Conservation (phyloP, 1,140 invertebrate genomes). For the Microvelia longipes region DNA sequence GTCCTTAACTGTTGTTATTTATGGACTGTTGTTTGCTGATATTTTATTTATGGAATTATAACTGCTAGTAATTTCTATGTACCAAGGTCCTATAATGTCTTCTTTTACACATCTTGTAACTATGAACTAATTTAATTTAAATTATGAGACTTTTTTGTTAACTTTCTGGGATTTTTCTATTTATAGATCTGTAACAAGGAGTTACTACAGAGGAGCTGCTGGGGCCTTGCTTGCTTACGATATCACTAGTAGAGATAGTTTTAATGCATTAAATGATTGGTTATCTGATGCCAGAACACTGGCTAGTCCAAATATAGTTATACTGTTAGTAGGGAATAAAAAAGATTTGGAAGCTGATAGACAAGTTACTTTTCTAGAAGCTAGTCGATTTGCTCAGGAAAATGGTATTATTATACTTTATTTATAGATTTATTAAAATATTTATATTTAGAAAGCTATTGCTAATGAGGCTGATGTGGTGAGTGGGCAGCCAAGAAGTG, state of each 20-base stretch:
- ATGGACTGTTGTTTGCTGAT: too few species aligned
- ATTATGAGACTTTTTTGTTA: too few species aligned
- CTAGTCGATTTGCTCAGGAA: conserved; percentile 64
- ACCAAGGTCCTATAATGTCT: too few species aligned
- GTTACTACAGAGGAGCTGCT: conserved; percentile 66
- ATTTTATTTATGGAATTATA: too few species aligned
- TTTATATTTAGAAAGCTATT: too few species aligned
- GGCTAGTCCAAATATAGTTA: conserved; percentile 71
- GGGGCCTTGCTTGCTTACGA: conserved; percentile 67
- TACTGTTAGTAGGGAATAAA: conserved; percentile 67
- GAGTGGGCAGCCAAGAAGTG: background rate
- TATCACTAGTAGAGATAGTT: conserved; percentile 63
- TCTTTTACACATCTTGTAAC: too few species aligned
- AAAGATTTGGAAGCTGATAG: conserved; percentile 60
- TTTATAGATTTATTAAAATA: conserved; percentile 8
- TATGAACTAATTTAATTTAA: too few species aligned
- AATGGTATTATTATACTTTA: conserved; percentile 42
- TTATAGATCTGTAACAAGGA: conserved; percentile 49
- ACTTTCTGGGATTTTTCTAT: background rate
- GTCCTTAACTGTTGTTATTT: too few species aligned
- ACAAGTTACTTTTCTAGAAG: conserved; percentile 67
- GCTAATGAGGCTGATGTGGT: background rate
- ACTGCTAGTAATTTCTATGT: too few species aligned
- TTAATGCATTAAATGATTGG: conserved; percentile 66
- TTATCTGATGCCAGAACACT: conserved; percentile 70